Percentiles rank a stretch among this genome's conserved stretches.
phyloP scores from a whole-genome alignment of 2,888 invertebrate species.

The Trilocha varians region DNA sequence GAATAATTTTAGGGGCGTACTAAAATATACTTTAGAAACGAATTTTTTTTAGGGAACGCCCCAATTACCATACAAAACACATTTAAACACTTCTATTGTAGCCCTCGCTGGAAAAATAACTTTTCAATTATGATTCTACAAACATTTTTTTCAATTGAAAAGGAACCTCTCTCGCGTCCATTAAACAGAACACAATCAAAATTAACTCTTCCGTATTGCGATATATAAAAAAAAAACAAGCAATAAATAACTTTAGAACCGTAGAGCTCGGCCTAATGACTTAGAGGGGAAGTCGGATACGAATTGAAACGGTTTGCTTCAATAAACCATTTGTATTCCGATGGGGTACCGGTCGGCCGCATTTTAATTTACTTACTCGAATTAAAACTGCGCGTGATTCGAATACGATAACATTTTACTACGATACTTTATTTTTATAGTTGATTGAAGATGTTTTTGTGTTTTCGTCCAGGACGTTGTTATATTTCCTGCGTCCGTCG shows the following conservation, averaged over 20 bases:
- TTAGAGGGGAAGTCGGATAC: constrained; percentile 27
- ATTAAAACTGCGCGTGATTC: constrained; percentile 69
- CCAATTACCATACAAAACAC: too few species aligned
- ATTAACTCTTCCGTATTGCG: constrained; percentile 35
- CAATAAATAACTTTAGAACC: constrained; percentile 29
- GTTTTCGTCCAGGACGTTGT: constrained; percentile 19
- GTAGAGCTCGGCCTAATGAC: constrained; percentile 49
- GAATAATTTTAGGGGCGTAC: too few species aligned
- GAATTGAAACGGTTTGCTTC: constrained; percentile 55
- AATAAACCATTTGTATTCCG: constrained; percentile 71
- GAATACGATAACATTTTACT: constrained; percentile 52
- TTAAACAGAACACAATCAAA: constrained; percentile 35
- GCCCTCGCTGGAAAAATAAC: too few species aligned
- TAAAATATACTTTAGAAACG: too few species aligned
- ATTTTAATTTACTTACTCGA: constrained; percentile 72
- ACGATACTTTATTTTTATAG: constrained; percentile 62
- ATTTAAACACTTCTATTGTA: too few species aligned
- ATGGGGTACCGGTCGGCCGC: constrained; percentile 48
- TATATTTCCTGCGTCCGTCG: constrained; percentile 25
- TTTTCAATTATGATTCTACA: too few species aligned
- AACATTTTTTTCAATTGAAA: too few species aligned
- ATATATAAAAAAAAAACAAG: constrained; percentile 40
- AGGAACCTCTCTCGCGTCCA: constrained; percentile 12
- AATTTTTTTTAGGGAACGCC: too few species aligned
- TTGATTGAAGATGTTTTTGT: constrained; percentile 56